phyloP scores from a whole-genome alignment of 1,140 invertebrate genomes.

The Tetragonula clypearis region DNA sequence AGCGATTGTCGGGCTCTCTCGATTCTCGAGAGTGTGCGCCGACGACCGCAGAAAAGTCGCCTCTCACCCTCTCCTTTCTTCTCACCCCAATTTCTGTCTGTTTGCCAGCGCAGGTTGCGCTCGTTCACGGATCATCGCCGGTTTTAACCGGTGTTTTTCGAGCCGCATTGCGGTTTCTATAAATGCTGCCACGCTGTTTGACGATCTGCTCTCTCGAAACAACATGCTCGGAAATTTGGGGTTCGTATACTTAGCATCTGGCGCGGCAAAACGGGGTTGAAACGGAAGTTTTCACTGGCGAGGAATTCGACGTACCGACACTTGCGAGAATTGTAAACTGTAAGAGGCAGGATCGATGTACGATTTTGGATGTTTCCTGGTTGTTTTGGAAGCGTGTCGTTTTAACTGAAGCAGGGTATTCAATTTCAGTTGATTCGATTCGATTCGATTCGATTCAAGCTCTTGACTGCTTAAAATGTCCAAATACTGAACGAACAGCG shows the following conservation, averaged over 20 bases:
- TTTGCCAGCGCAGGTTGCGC: conserved; percentile 69
- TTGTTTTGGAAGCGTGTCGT: no score
- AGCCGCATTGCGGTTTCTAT: conserved; percentile 53
- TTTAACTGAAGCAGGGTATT: no score
- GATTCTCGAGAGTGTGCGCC: not conserved
- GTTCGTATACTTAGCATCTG: conserved; percentile 9
- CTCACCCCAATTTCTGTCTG: conserved; percentile 11
- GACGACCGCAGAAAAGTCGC: not conserved
- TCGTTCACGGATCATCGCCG: conserved; percentile 74
- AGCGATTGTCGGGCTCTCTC: conserved; percentile 68
- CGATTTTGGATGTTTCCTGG: no score
- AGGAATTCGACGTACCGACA: no score
- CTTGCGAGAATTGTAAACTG: not conserved
- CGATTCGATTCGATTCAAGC: no score
- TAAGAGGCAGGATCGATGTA: not conserved
- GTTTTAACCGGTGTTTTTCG: conserved; percentile 55
- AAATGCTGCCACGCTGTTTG: conserved; percentile 39
- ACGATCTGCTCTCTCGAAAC: not conserved
- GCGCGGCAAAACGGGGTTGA: not conserved
- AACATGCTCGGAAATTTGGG: not conserved
- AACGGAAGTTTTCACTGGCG: not conserved
- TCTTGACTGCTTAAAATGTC: no score
- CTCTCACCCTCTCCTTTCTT: not conserved
- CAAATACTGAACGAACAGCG: no score
- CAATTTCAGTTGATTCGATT: no score